Percentiles rank a stretch among this genome's conserved stretches.
phyloP scores from a whole-genome alignment of 2,797 vertebrate species.

The Sebastes matsubarae region DNA sequence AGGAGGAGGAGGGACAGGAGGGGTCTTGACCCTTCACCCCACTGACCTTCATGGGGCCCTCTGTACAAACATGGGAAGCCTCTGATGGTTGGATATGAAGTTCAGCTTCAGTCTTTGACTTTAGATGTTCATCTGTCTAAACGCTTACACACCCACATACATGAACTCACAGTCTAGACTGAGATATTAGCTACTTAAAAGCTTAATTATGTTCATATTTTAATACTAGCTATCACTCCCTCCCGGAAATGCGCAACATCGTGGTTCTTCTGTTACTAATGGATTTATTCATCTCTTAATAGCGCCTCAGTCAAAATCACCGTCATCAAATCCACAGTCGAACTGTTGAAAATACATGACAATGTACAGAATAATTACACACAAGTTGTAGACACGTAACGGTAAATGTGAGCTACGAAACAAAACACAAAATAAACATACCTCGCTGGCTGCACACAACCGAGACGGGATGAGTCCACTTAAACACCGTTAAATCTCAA shows the following conservation, averaged over 20 bases:
- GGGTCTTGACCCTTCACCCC: constrained; percentile 42
- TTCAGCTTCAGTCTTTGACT: constrained; percentile 22
- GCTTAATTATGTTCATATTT: background rate
- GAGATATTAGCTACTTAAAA: background rate
- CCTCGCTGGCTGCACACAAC: no score
- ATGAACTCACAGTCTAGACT: background rate
- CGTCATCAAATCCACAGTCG: background rate
- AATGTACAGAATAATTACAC: background rate
- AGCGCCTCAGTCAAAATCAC: background rate
- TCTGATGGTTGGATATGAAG: constrained; percentile 41
- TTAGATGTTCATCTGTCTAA: constrained; percentile 1
- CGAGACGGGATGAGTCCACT: no score
- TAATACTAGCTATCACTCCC: background rate
- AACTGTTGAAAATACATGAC: background rate
- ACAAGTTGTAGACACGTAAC: background rate
- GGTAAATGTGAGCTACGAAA: background rate
- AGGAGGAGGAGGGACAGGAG: background rate
- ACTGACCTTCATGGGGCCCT: constrained; percentile 35
- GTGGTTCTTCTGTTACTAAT: background rate
- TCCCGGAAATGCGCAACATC: background rate
- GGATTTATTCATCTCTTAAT: background rate
- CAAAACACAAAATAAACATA: background rate
- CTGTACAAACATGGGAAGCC: constrained; percentile 39
- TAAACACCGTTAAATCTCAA: background rate
- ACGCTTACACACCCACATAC: background rate